A percentile compares a stretch with the other conserved stretches of the same genome.
Conservation (phyloP, 2,888 invertebrate species). For the Imbricaverruca yamaguchii region DNA sequence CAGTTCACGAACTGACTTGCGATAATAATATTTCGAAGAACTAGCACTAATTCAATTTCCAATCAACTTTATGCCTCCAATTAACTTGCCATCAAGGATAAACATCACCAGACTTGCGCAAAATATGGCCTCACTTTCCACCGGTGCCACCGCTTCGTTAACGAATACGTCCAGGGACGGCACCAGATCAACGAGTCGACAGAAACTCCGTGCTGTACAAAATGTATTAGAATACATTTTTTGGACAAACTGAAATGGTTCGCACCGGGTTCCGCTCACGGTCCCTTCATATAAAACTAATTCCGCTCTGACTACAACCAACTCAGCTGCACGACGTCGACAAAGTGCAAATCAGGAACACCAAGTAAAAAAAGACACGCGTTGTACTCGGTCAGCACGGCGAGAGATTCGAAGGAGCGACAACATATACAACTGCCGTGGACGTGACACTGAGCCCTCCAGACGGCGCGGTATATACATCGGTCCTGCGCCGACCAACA, state of each 20-base stretch:
- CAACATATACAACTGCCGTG: not conserved
- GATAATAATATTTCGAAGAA: too few relatives aligned
- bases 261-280: not conserved
- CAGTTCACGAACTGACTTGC: too few relatives aligned
- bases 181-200: too few relatives aligned
- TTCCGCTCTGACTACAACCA: not conserved
- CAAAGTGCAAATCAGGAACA: too few relatives aligned
- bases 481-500: not conserved
- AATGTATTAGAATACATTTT: conserved; percentile 7
- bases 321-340: not conserved
- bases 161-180: not conserved
- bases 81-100: too few relatives aligned
- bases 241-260: not conserved
- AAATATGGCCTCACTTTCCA: too few relatives aligned
- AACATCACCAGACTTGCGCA: too few relatives aligned
- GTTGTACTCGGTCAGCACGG: not conserved
- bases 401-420: not conserved
- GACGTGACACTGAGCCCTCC: not conserved
- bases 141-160: not conserved
- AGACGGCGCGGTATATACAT: not conserved
- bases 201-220: not conserved
- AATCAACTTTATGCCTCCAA: too few relatives aligned
- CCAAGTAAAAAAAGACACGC: not conserved
- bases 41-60: too few relatives aligned
- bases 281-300: not conserved